These are phyloP conservation scores for Chlamydotis undulata DNA, from an alignment of 2,113 vertebrate species.

Conservation along the genomic window DNA sequence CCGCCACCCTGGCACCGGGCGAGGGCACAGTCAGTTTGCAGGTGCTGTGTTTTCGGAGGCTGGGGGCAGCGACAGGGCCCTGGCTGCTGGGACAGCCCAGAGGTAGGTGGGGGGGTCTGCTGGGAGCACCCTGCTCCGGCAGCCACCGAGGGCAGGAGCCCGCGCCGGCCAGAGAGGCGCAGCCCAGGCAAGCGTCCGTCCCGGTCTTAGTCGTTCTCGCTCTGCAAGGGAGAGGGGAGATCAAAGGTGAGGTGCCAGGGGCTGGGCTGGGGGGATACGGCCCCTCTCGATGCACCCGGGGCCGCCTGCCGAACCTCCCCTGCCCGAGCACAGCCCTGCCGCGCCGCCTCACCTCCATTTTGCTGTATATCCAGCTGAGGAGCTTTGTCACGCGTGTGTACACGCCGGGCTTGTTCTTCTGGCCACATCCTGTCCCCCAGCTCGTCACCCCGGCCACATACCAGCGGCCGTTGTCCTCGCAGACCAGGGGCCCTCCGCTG, in stretches of 20 bases:
- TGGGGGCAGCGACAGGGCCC: background rate
- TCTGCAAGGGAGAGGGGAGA: background rate
- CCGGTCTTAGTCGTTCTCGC: background rate
- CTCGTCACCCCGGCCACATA: slow-evolving; percentile 89
- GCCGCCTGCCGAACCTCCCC: fast-evolving
- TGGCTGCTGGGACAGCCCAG: background rate
- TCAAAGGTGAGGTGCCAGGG: background rate
- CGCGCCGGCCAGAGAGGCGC: fast-evolving
- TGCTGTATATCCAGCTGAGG: slow-evolving; percentile 88
- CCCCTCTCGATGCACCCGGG: fast-evolving
- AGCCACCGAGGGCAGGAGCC: background rate
- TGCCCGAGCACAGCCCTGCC: background rate
- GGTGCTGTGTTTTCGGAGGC: background rate
- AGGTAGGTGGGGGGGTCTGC: background rate
- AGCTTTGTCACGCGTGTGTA: slow-evolving; percentile 84
- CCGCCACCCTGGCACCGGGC: background rate
- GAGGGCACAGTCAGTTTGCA: background rate
- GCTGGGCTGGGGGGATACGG: background rate
- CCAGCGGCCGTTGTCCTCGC: slow-evolving; percentile 74
- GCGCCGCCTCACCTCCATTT: slow-evolving; percentile 84
- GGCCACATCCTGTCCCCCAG: slow-evolving; percentile 90
- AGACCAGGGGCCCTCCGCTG: slow-evolving; percentile 93
- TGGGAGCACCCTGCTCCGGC: background rate
- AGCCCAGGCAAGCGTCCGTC: background rate
- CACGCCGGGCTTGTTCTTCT: slow-evolving; percentile 85